Conservation (phyloP, 2,113 vertebrate genomes). For the Psophia crepitans region DNA sequence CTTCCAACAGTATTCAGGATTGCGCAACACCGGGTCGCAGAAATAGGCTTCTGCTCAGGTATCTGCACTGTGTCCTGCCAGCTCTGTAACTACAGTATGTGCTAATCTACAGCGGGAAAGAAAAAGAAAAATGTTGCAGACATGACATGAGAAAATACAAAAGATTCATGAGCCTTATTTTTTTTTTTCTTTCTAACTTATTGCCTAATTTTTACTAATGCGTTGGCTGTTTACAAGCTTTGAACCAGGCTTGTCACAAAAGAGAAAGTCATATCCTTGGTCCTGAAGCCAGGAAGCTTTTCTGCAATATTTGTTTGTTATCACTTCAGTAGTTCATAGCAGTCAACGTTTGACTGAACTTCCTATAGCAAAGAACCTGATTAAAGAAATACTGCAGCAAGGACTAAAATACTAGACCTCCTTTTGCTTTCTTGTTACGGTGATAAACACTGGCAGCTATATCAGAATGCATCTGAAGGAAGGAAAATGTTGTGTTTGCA, state of each 20-base stretch:
- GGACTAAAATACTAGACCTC: neutral
- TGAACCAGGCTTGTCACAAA: constrained; percentile 13
- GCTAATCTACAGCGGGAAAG: neutral
- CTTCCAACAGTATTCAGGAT: neutral
- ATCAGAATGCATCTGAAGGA: neutral
- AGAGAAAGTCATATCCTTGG: neutral
- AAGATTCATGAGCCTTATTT: neutral
- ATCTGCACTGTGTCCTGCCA: neutral
- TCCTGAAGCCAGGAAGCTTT: constrained; percentile 37
- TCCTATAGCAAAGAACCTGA: constrained; percentile 12
- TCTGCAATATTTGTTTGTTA: constrained; percentile 23
- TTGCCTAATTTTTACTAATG: constrained; percentile 9
- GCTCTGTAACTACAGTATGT: neutral
- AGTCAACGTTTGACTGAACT: constrained; percentile 55
- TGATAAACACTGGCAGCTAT: neutral
- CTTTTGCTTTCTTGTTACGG: neutral
- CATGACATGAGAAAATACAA: neutral
- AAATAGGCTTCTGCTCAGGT: neutral
- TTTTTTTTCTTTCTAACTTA: neutral
- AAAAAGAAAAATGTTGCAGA: neutral
- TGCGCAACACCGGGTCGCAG: neutral
- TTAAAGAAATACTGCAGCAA: constrained; percentile 45
- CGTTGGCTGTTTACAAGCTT: constrained; percentile 18
- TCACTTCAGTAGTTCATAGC: neutral
- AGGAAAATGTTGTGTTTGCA: neutral